Percentiles rank a stretch among this genome's conserved stretches.
Conservation (phyloP, 2,888 invertebrate genomes). For the Aethes cnicana region DNA sequence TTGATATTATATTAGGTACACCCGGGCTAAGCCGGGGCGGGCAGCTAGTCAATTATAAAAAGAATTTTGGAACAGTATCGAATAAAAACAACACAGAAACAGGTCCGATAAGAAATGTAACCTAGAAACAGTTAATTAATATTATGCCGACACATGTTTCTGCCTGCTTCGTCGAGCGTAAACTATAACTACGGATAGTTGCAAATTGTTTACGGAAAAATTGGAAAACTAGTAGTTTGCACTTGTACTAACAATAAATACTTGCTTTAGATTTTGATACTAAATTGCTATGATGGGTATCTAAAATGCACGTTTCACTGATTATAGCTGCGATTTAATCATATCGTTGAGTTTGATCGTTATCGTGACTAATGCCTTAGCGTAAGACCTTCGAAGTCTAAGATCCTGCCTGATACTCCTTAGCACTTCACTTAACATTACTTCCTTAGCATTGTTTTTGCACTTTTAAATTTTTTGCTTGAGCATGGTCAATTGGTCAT, state of each 20-base stretch:
- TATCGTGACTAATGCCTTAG: neutral
- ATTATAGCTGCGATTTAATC: neutral
- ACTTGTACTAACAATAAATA: slow-evolving; percentile 1
- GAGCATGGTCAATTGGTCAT: no score
- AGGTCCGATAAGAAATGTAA: neutral
- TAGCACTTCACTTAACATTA: no score
- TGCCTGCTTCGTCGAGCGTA: slow-evolving; percentile 14
- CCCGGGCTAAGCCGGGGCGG: no score
- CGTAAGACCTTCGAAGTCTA: neutral
- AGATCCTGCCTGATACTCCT: neutral
- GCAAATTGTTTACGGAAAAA: slow-evolving; percentile 28
- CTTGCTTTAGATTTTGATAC: no score
- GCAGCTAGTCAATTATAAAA: no score
- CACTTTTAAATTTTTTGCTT: no score
- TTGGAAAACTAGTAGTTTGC: slow-evolving; percentile 10
- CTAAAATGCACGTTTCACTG: neutral
- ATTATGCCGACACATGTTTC: slow-evolving; percentile 14
- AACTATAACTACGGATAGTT: slow-evolving; percentile 23
- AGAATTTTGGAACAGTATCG: no score
- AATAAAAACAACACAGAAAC: neutral
- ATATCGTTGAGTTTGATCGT: no score
- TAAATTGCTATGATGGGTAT: neutral
- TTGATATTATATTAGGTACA: no score
- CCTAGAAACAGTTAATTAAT: slow-evolving; percentile 18
- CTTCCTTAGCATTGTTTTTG: no score